A percentile compares a stretch with the other conserved stretches of the same genome.
Evolutionary conservation across 2,797 vertebrate species (phyloP).

Genomic region (Hippoglossus hippoglossus): DNA sequence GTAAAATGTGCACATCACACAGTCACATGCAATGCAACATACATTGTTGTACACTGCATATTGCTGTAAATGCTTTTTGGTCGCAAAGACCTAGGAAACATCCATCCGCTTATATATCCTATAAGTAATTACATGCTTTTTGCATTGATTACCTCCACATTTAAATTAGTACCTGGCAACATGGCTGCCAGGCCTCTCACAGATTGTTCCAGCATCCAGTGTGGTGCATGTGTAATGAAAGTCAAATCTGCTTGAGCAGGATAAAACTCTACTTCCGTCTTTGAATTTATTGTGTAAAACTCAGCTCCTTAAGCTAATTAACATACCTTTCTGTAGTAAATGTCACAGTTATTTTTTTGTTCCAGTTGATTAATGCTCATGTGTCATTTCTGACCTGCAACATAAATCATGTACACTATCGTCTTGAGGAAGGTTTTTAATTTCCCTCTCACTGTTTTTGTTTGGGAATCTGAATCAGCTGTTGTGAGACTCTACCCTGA

Average conservation of each 20-base stretch:
- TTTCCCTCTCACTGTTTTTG: neutral
- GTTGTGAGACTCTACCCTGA: neutral
- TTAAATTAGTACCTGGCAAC: slow-evolving; percentile 7
- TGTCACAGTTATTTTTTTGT: slow-evolving; percentile 1
- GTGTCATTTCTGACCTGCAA: neutral
- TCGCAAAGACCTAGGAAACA: neutral
- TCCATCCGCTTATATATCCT: too few species aligned
- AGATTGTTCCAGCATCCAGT: neutral
- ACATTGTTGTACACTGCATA: neutral
- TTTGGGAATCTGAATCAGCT: neutral
- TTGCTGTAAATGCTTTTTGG: neutral
- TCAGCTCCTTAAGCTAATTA: neutral
- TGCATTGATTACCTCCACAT: neutral
- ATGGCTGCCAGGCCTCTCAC: neutral
- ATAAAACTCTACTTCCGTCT: neutral
- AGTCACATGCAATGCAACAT: neutral
- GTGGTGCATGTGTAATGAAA: neutral
- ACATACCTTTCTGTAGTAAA: neutral
- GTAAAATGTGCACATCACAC: slow-evolving; percentile 70
- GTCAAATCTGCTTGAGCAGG: too few species aligned
- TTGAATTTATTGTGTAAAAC: neutral
- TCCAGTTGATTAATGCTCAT: neutral
- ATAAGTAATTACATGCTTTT: neutral
- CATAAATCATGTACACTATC: neutral
- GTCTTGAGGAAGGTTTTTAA: neutral